Conservation (phyloP, 2,113 vertebrate species). For the Caranx ignobilis region DNA sequence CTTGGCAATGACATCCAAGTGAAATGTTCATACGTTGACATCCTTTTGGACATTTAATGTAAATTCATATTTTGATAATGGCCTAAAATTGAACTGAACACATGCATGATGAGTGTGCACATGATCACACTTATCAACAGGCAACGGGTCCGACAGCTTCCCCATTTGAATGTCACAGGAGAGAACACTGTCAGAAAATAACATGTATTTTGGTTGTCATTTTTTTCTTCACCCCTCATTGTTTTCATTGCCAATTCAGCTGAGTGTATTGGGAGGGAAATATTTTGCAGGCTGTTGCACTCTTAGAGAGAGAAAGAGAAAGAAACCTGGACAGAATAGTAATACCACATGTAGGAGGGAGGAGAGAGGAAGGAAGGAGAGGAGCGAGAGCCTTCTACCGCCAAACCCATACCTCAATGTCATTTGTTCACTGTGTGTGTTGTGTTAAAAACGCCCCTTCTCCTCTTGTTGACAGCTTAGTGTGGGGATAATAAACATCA, state of each 20-base stretch:
- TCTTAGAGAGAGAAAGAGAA: conserved; percentile 26
- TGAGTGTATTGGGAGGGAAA: conserved; percentile 37
- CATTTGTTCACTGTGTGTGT: conserved; percentile 42
- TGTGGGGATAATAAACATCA: conserved; percentile 46
- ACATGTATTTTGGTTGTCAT: conserved; percentile 22
- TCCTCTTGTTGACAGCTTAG: conserved; percentile 47
- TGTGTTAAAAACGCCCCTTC: conserved; percentile 27
- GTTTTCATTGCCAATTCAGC: conserved; percentile 63
- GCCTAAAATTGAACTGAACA: background rate
- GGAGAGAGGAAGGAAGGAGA: conserved; percentile 24
- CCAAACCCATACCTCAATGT: conserved; percentile 64
- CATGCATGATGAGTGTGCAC: background rate
- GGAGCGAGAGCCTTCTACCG: conserved; percentile 25
- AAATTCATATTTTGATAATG: background rate
- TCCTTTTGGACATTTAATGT: background rate
- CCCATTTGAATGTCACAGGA: background rate
- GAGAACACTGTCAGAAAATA: conserved; percentile 4
- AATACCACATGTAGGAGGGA: conserved; percentile 32
- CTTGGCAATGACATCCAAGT: background rate
- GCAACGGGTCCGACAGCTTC: background rate
- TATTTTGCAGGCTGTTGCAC: conserved; percentile 42
- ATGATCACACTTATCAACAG: background rate
- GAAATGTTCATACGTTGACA: background rate
- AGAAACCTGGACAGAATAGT: conserved; percentile 57
- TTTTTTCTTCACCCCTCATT: conserved; percentile 21